Evolutionary conservation across 2,113 vertebrate genomes (phyloP).

Genomic region (Eleginops maclovinus): DNA sequence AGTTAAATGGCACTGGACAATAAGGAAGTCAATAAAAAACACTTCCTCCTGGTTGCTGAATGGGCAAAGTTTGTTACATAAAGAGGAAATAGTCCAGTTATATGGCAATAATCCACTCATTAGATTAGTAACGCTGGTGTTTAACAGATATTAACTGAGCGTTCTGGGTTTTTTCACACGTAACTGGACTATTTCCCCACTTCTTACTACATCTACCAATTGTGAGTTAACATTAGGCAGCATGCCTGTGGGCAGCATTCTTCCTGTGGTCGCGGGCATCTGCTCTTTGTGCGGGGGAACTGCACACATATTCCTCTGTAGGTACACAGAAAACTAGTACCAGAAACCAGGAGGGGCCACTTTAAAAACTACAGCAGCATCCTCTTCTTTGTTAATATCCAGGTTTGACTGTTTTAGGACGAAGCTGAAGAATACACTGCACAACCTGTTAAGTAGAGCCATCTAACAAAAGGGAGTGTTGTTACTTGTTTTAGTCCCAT

Average conservation of each 20-base stretch:
- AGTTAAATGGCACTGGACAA: conserved; percentile 87
- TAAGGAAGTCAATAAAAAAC: conserved; percentile 49
- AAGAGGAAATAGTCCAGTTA: conserved; percentile 50
- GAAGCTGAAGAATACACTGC: conserved; percentile 27
- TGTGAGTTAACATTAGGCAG: conserved; percentile 14
- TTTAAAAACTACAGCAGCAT: conserved; percentile 55
- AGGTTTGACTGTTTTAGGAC: conserved; percentile 29
- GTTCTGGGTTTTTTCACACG: conserved; percentile 26
- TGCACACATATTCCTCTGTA: conserved; percentile 15
- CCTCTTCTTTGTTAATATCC: conserved; percentile 48
- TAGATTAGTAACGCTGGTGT: conserved; percentile 39
- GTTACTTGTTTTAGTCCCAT: conserved; percentile 9
- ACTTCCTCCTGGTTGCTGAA: conserved; percentile 25
- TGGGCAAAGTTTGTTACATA: conserved; percentile 23
- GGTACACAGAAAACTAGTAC: conserved; percentile 30
- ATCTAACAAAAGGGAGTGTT: conserved; percentile 4
- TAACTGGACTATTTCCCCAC: conserved; percentile 31
- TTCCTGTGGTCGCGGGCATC: background rate
- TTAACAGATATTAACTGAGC: conserved; percentile 36
- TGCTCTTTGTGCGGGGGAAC: conserved; percentile 21
- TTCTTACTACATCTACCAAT: conserved; percentile 9
- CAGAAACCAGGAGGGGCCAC: conserved; percentile 40
- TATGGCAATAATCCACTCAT: too few relatives aligned
- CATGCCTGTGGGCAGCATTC: conserved; percentile 1
- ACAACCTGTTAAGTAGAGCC: background rate